These are phyloP conservation scores for Hemichromis elongatus DNA, from an alignment of 2,113 vertebrate genomes.

Conservation along the genomic window DNA sequence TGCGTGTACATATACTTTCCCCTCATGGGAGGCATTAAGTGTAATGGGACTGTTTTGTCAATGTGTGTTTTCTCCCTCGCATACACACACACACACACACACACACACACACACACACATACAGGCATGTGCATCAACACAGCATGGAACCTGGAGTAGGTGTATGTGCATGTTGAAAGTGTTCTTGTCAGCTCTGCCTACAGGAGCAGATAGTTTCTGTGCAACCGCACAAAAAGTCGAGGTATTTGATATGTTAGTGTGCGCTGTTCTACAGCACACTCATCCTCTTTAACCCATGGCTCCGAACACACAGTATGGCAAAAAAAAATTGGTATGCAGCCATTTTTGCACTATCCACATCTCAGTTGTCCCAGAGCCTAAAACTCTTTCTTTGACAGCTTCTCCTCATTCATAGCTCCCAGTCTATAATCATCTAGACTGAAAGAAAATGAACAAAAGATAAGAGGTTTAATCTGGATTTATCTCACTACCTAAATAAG, in stretches of 20 bases:
- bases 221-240: not conserved
- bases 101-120: not conserved
- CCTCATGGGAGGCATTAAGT: not conserved
- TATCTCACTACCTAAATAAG: not conserved
- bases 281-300: not conserved
- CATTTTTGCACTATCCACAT: not conserved
- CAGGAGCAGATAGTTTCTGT: not conserved
- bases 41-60: not conserved
- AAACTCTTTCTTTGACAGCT: not conserved
- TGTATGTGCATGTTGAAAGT: not conserved
- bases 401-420: not conserved
- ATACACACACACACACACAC: not conserved
- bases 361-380: not conserved
- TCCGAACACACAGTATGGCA: not conserved
- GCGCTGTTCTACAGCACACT: not conserved
- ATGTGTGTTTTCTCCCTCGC: not conserved
- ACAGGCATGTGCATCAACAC: not conserved
- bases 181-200: not conserved
- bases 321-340: not conserved
- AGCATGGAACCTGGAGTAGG: not conserved
- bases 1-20: not conserved
- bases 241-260: not conserved
- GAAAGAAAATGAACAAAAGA: not conserved
- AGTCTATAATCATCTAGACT: not conserved
- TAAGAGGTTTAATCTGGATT: not conserved